A percentile compares a stretch with the other conserved stretches of the same genome.
These are phyloP conservation scores for Pollenia labialis DNA, from an alignment of 2,888 invertebrate species.

Conservation along the genomic window DNA sequence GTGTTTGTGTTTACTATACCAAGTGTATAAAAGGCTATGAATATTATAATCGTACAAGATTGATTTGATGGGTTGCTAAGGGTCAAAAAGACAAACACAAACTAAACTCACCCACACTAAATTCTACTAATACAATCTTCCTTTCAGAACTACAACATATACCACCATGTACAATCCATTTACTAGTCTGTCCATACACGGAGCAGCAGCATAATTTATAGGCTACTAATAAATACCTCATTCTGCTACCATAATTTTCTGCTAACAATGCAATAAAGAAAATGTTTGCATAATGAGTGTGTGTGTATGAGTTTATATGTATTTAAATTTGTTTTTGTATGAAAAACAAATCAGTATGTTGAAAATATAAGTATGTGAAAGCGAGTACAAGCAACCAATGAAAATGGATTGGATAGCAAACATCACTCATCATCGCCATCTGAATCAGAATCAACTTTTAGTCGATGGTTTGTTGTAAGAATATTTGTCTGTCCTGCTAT, in stretches of 20 bases:
- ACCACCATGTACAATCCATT: constrained; percentile 20
- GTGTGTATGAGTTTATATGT: constrained; percentile 1
- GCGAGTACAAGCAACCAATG: constrained; percentile 26
- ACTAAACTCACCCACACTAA: too few species aligned
- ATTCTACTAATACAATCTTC: constrained; percentile 50
- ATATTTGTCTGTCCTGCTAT: neutral
- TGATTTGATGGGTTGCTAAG: constrained; percentile 71
- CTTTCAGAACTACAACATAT: constrained; percentile 37
- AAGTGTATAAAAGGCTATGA: constrained; percentile 61
- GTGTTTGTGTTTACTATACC: neutral
- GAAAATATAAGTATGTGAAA: too few species aligned
- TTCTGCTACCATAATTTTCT: constrained; percentile 27
- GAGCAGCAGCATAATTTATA: neutral
- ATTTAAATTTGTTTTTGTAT: too few species aligned
- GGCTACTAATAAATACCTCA: constrained; percentile 33
- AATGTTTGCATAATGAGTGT: neutral
- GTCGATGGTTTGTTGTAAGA: constrained; percentile 50
- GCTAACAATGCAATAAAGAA: constrained; percentile 59
- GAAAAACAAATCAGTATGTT: too few species aligned
- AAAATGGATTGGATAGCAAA: constrained; percentile 68
- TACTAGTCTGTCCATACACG: neutral
- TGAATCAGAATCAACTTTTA: constrained; percentile 50
- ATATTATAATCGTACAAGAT: constrained; percentile 64
- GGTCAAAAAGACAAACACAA: constrained; percentile 70
- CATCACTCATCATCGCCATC: constrained; percentile 66